Evolutionary conservation across 2,888 invertebrate genomes (phyloP).

Genomic region (Alviniconcha strummeri): DNA sequence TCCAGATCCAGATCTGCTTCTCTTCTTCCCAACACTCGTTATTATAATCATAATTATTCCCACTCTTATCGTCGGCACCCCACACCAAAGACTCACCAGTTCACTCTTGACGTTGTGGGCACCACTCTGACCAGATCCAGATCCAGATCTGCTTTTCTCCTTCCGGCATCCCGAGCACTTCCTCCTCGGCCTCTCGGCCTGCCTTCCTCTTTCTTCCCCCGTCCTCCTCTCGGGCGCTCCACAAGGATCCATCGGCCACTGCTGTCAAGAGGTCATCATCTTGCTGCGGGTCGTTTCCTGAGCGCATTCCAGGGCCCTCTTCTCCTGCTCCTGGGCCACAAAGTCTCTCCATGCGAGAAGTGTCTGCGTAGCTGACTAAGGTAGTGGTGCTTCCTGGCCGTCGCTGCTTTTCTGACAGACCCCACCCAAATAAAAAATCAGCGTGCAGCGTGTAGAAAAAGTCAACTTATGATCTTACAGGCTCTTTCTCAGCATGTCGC

Average conservation of each 20-base stretch:
- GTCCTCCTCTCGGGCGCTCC: conserved; percentile 24
- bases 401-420: conserved; percentile 57
- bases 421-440: background rate
- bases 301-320: conserved; percentile 54
- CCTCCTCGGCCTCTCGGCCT: background rate
- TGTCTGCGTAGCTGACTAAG: conserved; percentile 54
- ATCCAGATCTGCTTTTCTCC: no score
- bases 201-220: background rate
- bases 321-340: conserved; percentile 56
- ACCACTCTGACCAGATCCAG: no score
- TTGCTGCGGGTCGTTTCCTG: conserved; percentile 65
- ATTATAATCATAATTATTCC: no score
- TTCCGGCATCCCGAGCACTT: no score
- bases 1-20: no score
- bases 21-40: no score
- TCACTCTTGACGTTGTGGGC: no score
- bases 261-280: conserved; percentile 69
- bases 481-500: no score
- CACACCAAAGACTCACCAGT: background rate
- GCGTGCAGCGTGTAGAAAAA: no score
- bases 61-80: no score
- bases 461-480: no score
- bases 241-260: conserved; percentile 62
- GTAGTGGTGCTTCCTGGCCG: conserved; percentile 58
- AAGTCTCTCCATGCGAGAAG: conserved; percentile 62